Evolutionary conservation across 2,888 invertebrate species (phyloP), one percentile per base, ranked within the genome.

Genomic region (Chymomyza amoena): DNA sequence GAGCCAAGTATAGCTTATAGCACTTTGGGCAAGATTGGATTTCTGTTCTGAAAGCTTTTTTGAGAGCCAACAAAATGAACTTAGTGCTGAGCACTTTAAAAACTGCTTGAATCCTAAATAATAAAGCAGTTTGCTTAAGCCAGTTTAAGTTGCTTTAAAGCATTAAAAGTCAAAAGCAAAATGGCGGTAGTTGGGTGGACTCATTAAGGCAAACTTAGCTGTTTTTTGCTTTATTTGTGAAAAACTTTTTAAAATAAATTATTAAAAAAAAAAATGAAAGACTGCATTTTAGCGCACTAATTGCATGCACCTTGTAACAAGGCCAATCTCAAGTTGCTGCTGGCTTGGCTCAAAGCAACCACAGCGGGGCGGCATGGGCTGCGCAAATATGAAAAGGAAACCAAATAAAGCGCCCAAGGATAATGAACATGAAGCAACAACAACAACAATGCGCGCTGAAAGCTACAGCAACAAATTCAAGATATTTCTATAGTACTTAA

Each of bases 351-450:
- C 7, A 36, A 36, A 36, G 36, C 36, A 9, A 36, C 9, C 7
- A 36, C 39, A 45, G 39, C 4, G 10, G 32, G 25, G 10, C 60
- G 36, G 36, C 60, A 0, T 39, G 28, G 63, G 69, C 54, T 45
- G 39, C n/a, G 66, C 36, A 67, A 80, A 83, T 69, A 73, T 83
- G 77, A 77, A 87, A 77, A 69, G 77, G 69, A 81, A 71, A 61
- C 61, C 72, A 64, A 71, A 70, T 66, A 69, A 62, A 62, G 60
- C 60, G 61, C 68, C 70, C 66, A 66, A 60, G 75, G 68, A 74
- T 70, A 72, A 63, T 67, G 64, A 74, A 65, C 54, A 70, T 25
- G 65, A 59, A 54, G 39, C 39, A 39, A 59, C 59, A 28, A 28
- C 62, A 52, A 66, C 64, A 61, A 45, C 52, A 61, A 39, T 65